Base-by-base conservation (phyloP, 2,113 vertebrate genomes). In the Thinocorus orbignyianus region DNA sequence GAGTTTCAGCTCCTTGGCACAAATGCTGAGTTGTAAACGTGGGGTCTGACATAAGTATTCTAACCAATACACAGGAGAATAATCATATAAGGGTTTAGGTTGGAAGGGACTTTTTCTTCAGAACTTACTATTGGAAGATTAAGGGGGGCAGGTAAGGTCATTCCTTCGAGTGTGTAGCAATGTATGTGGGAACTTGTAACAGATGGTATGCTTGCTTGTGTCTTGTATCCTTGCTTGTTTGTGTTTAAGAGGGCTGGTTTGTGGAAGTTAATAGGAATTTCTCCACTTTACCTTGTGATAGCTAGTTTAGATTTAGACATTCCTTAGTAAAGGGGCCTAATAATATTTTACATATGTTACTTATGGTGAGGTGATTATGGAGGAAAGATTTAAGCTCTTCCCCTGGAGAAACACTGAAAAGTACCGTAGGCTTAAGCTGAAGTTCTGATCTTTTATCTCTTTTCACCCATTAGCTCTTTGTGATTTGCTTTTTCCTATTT, bases 111-210 rank as follows among this genome's bases (percentile, higher is more conserved):
- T n/a, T n/a, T n/a, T n/a, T n/a, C n/a, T n/a, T n/a, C n/a, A n/a
- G n/a, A n/a, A n/a, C n/a, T n/a, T n/a, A n/a, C n/a, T n/a, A n/a
- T n/a, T n/a, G n/a, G n/a, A n/a, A n/a, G n/a, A n/a, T n/a, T n/a
- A n/a, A 46, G 49, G 6, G 7, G 41, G 37, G 2, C 14, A n/a
- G 3, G 6, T 46, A 31, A 23, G 7, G 13, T 83, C 3, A 1
- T 68, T 83, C 79, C 46, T 61, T n/a, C 42, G 11, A n/a, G 1
- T 55, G 5, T 49, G 37, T 23, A 62, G n/a, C 22, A 64, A 64
- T 44, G 22, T 39, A 15, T 66, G 8, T 68, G 41, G 17, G 78
- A 90, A 64, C 13, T 58, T 64, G 6, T 11, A 68, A 48, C 17
- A 86, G 46, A 55, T 10, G 17, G 4, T 41, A 51, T 68, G 20